Evolutionary conservation across 2,888 invertebrate genomes (phyloP), one percentile per base, ranked within the genome.

Genomic region (Ophraella communa): DNA sequence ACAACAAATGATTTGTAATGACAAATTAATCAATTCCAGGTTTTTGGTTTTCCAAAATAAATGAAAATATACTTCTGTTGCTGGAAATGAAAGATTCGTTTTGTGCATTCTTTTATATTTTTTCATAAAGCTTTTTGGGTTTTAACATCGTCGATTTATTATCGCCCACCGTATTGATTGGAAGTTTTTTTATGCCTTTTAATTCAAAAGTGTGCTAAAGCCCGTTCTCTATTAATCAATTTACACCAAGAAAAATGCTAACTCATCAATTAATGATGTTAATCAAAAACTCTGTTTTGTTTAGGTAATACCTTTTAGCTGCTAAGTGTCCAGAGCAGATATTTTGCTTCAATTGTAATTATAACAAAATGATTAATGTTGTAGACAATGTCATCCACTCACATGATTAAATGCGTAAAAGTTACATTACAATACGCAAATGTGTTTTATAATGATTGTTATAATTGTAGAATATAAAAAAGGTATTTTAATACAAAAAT

Each of bases 231-330:
- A 56, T 45, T 44, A 56, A 44, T 56, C 56, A 56, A 45, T 56
- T 56, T 18, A 45, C 27, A 56, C 14, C n/a, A 44, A 56, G 54
- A 42, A 56, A 56, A 56, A 56, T 56, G 18, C 18, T 7, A 14
- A 44, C 10, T 39, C 24, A 44, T 56, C 56, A 56, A 56, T 56
- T 10, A 21, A 44, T 8, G 30, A 56, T 45, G n/a, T 45, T 56
- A 30, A 56, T 56, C 24, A 44, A 56, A 56, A 11, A 24, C 24
- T 42, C 44, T 42, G n/a, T 42, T 33, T 24, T 24, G 17, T 24
- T n/a, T n/a, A n/a, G n/a, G n/a, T n/a, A n/a, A 23, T 42, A 44
- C 33, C 55, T 55, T 42, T 44, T 21, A 17, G 21, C 42, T 42
- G 18, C 23, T 44, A 44, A 24, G 42, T 14, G 14, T 42, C 42